phyloP scores from a whole-genome alignment of 2,113 vertebrate species.

The Rhizomys pruinosus region DNA sequence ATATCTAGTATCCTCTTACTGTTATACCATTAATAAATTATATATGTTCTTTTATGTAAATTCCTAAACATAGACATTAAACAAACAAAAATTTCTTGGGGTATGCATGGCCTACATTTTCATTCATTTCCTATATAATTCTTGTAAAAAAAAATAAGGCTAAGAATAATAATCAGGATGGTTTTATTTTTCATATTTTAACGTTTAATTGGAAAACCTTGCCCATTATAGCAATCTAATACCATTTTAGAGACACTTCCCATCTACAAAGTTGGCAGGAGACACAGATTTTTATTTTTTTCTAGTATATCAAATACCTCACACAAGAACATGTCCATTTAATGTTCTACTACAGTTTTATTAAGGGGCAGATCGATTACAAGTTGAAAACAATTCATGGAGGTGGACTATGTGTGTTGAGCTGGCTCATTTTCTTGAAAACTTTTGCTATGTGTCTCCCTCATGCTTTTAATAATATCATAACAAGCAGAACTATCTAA shows the following conservation, averaged over 20 bases:
- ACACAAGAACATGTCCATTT: not conserved
- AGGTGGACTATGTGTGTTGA: not conserved
- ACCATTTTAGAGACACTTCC: not conserved
- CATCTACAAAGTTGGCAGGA: not conserved
- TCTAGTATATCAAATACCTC: not conserved
- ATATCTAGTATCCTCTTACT: not conserved
- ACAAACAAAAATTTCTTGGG: slow-evolving; percentile 39
- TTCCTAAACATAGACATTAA: not conserved
- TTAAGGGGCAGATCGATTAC: not conserved
- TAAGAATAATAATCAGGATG: slow-evolving; percentile 18
- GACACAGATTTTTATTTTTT: not conserved
- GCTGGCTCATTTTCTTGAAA: not conserved
- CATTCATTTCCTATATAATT: not conserved
- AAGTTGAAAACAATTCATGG: not conserved
- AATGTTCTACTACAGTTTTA: not conserved
- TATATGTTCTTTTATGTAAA: not conserved
- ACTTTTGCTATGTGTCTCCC: not conserved
- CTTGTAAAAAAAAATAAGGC: not conserved
- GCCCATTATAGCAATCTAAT: not conserved
- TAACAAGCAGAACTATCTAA: not conserved
- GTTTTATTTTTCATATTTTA: not conserved
- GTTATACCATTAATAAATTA: not conserved
- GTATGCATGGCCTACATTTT: not conserved
- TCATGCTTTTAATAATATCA: not conserved
- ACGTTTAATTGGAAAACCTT: slow-evolving; percentile 26